Conservation (phyloP, 2,888 invertebrate genomes). For the Papilio elwesi region DNA sequence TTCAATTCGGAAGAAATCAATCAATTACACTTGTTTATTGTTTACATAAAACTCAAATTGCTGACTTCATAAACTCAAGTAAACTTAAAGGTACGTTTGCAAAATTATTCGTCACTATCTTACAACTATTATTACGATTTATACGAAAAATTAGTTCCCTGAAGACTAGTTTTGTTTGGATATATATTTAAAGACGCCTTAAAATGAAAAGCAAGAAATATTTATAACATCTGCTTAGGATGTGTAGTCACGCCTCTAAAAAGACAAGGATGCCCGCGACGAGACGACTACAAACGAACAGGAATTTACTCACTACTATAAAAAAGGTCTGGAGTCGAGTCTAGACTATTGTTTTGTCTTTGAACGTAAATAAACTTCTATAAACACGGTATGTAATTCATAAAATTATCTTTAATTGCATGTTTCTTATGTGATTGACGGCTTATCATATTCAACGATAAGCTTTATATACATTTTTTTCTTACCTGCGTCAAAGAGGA, state of each 20-base stretch:
- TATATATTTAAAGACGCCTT: not conserved
- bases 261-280: slow-evolving; percentile 12
- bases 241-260: slow-evolving; percentile 17
- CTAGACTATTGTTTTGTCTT: slow-evolving; percentile 16
- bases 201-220: slow-evolving; percentile 6
- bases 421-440: no score
- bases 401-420: not conserved
- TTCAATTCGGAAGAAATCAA: no score
- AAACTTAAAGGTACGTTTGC: no score
- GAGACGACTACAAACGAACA: slow-evolving; percentile 21
- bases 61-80: no score
- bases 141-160: not conserved
- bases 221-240: slow-evolving; percentile 2
- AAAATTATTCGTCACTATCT: not conserved
- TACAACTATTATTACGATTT: no score
- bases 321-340: not conserved
- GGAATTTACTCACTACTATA: slow-evolving; percentile 7
- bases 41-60: no score
- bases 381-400: not conserved
- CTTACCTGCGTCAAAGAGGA: no score
- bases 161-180: not conserved
- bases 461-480: no score
- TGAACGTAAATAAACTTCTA: not conserved
- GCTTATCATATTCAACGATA: no score
- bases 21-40: no score